Evolutionary conservation across 1,140 invertebrate species (phyloP).

Genomic region (Sminthurinus signatus): DNA sequence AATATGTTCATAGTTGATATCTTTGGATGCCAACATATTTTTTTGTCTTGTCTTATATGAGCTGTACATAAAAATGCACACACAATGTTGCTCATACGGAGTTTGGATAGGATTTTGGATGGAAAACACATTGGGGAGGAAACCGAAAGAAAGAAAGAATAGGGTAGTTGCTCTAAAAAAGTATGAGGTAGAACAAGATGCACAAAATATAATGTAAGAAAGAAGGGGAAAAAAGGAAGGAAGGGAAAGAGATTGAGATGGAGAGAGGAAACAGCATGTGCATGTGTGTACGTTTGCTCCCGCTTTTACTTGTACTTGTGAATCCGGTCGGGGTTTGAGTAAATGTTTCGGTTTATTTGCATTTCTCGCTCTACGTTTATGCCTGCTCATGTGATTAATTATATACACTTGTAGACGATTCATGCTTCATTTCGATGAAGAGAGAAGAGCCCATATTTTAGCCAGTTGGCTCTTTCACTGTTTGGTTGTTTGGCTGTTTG

Average conservation of each 20-base stretch:
- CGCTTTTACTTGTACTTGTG: background rate
- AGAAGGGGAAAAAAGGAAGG: background rate
- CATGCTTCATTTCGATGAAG: slow-evolving; percentile 28
- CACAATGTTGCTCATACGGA: background rate
- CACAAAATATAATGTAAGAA: too few species aligned
- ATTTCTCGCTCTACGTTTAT: slow-evolving; percentile 26
- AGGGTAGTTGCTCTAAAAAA: background rate
- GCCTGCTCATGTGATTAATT: slow-evolving; percentile 28
- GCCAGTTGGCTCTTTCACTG: too few species aligned
- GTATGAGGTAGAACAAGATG: too few species aligned
- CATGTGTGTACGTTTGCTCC: background rate
- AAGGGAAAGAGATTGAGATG: background rate
- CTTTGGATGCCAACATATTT: too few species aligned
- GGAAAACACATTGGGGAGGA: background rate
- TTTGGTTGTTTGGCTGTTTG: too few species aligned
- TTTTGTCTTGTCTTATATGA: too few species aligned
- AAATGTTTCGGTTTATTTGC: slow-evolving; percentile 34
- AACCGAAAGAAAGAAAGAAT: background rate
- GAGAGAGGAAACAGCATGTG: background rate
- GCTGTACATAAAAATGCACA: background rate
- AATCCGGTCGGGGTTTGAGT: slow-evolving; percentile 3
- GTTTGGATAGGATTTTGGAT: too few species aligned
- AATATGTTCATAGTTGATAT: too few species aligned
- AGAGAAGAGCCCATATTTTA: slow-evolving; percentile 22
- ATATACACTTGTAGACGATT: slow-evolving; percentile 32